These are phyloP conservation scores for Ariopsis seemanni DNA, from an alignment of 2,113 vertebrate genomes.

Conservation along the genomic window DNA sequence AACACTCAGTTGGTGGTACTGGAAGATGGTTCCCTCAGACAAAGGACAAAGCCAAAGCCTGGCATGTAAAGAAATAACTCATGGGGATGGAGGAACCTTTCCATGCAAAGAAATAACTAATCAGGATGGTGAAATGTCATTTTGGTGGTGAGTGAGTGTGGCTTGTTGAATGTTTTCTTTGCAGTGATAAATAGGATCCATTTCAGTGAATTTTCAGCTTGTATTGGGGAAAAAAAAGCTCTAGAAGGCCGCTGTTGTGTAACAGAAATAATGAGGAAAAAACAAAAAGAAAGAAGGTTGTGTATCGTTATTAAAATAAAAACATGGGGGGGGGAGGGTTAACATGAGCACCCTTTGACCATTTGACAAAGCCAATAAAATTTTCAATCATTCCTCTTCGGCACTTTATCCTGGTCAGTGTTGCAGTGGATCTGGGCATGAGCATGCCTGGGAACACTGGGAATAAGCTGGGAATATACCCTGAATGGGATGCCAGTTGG, in stretches of 20 bases:
- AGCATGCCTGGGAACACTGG: neutral
- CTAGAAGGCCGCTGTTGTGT: neutral
- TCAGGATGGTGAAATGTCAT: neutral
- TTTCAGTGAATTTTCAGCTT: neutral
- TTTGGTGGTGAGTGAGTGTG: neutral
- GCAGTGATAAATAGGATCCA: constrained; percentile 11
- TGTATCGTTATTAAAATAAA: neutral
- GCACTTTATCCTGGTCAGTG: neutral
- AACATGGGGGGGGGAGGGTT: neutral
- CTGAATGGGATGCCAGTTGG: neutral
- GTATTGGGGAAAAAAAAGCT: neutral
- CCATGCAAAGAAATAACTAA: constrained; percentile 39
- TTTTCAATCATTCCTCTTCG: neutral
- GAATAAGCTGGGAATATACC: neutral
- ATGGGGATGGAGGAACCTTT: constrained; percentile 1
- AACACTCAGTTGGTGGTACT: constrained; percentile 67
- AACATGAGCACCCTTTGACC: neutral
- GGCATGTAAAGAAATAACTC: constrained; percentile 35
- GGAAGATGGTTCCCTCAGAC: constrained; percentile 56
- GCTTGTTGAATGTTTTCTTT: constrained; percentile 5
- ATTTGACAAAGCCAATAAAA: neutral
- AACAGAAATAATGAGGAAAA: neutral
- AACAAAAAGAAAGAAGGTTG: neutral
- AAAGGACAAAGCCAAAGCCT: constrained; percentile 53
- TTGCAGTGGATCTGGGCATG: neutral